Percentiles rank a stretch among this genome's conserved stretches.
Conservation (phyloP, 2,797 vertebrate genomes). For the Mormyrops boulengeri region DNA sequence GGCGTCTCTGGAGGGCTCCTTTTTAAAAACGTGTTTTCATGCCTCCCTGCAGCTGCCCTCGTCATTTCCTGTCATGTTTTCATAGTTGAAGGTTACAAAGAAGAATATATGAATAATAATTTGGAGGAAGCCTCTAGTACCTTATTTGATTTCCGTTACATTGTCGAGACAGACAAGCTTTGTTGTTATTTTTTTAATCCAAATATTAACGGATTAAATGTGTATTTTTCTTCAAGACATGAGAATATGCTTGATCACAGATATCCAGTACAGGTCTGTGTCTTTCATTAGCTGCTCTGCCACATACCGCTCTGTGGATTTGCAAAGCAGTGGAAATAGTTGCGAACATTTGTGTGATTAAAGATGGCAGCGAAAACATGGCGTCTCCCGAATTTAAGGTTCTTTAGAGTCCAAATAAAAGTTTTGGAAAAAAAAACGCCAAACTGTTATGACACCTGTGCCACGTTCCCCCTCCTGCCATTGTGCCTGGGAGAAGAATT, state of each 20-base stretch:
- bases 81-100: constrained; percentile 21
- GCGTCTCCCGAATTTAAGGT: neutral
- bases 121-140: constrained; percentile 22
- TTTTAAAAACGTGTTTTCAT: constrained; percentile 54
- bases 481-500: neutral
- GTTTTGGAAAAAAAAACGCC: neutral
- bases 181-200: neutral
- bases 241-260: neutral
- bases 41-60: constrained; percentile 52
- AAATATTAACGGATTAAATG: neutral
- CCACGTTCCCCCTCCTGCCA: neutral
- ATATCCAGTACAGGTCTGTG: neutral
- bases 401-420: neutral
- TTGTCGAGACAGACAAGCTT: constrained; percentile 31
- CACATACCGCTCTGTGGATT: neutral
- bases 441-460: neutral
- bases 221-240: neutral
- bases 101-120: constrained; percentile 4
- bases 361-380: neutral
- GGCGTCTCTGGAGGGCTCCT: constrained; percentile 55
- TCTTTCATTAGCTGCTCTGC: neutral
- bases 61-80: constrained; percentile 67
- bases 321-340: neutral
- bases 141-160: constrained; percentile 33
- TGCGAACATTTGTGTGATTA: neutral